Evolutionary conservation across 1,140 invertebrate genomes (phyloP).

Genomic region (Drosophila grimshawi): DNA sequence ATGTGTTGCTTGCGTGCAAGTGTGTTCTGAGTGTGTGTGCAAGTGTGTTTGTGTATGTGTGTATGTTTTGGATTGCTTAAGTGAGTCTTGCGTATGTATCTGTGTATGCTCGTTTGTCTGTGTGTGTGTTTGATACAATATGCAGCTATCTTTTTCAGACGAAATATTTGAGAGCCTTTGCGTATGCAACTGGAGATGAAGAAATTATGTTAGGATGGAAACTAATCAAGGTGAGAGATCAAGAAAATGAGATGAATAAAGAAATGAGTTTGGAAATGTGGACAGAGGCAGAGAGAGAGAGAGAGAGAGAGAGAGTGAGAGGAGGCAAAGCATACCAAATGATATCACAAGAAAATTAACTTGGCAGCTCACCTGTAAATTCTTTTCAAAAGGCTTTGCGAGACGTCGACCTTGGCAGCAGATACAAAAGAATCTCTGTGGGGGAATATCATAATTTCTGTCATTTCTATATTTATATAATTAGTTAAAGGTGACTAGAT

Average conservation of each 20-base stretch:
- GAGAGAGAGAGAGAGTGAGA: no score
- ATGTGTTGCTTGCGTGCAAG: conserved; percentile 38
- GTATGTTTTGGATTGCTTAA: background rate
- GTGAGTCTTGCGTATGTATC: background rate
- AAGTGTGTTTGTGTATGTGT: background rate
- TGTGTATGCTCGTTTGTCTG: background rate
- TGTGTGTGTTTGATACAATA: background rate
- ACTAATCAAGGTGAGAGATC: conserved; percentile 2
- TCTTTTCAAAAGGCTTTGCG: no score
- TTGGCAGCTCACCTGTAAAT: no score
- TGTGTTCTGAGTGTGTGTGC: conserved; percentile 5
- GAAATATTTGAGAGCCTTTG: background rate
- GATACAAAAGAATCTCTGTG: no score
- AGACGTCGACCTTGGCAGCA: no score
- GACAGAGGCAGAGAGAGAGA: no score
- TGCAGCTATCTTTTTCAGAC: conserved; percentile 1
- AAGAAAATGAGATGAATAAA: background rate
- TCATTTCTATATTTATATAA: no score
- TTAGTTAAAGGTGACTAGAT: no score
- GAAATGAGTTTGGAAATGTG: no score
- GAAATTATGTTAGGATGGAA: background rate
- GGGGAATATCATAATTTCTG: no score
- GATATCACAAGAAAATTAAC: no score
- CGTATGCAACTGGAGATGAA: background rate
- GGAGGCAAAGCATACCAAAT: no score